Percentiles rank a stretch among this genome's conserved stretches.
Evolutionary conservation across 2,797 vertebrate species (phyloP).

Genomic region (Microchirus variegatus): DNA sequence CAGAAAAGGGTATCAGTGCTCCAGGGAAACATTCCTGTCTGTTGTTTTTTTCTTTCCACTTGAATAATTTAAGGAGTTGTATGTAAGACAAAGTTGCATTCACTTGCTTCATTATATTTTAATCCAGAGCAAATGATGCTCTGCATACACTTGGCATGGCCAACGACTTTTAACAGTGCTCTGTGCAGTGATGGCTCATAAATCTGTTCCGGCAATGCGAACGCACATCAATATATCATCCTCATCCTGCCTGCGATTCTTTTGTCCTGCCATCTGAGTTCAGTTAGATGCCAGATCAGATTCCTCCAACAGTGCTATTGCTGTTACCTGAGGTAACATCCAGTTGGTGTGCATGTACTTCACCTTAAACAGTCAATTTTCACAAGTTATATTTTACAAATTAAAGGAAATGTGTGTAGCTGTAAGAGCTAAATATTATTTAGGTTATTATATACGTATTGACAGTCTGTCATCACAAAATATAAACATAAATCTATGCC

Average conservation of each 20-base stretch:
- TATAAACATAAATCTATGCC: neutral
- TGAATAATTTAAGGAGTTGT: conserved; percentile 82
- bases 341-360: conserved; percentile 47
- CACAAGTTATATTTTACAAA: conserved; percentile 25
- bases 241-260: conserved; percentile 28
- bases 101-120: conserved; percentile 83
- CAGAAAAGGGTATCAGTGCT: conserved; percentile 66
- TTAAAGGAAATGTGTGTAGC: conserved; percentile 18
- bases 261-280: conserved; percentile 45
- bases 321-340: conserved; percentile 54
- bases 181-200: conserved; percentile 44
- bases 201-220: conserved; percentile 45
- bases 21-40: conserved; percentile 63
- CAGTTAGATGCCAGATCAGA: conserved; percentile 54
- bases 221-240: conserved; percentile 39
- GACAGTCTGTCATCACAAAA: conserved; percentile 12
- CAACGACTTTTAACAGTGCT: conserved; percentile 54
- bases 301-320: conserved; percentile 55
- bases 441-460: conserved; percentile 2
- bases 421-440: conserved; percentile 13
- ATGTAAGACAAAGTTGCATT: conserved; percentile 83
- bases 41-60: conserved; percentile 59
- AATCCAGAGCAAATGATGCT: conserved; percentile 76
- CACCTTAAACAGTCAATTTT: conserved; percentile 33
- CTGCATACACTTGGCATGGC: conserved; percentile 55